These are phyloP conservation scores for Trissolcus brochymenae DNA, from an alignment of 2,888 invertebrate species.

Conservation along the genomic window DNA sequence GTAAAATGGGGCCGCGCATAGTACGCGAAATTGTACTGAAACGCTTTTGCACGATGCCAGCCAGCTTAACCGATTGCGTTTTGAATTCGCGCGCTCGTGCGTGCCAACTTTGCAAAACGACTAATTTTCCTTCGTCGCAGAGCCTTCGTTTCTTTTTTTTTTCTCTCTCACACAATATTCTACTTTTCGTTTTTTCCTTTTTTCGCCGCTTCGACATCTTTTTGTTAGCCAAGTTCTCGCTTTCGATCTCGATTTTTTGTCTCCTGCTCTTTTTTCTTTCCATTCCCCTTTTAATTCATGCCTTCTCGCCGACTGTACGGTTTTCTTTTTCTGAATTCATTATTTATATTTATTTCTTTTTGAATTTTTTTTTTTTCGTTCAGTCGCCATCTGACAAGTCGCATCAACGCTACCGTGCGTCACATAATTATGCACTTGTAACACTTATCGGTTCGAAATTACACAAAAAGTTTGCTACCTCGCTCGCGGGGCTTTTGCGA, in stretches of 20 bases:
- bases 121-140: slow-evolving; percentile 36
- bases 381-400: too few relatives aligned
- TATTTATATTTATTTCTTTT: neutral
- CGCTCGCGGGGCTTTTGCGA: slow-evolving; percentile 19
- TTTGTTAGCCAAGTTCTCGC: neutral
- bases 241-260: neutral
- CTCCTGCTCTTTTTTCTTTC: neutral
- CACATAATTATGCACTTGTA: slow-evolving; percentile 41
- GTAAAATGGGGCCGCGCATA: slow-evolving; percentile 59
- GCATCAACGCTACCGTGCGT: slow-evolving; percentile 15
- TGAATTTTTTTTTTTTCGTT: too few relatives aligned
- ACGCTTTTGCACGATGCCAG: slow-evolving; percentile 41
- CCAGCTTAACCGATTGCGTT: slow-evolving; percentile 51
- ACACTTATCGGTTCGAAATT: slow-evolving; percentile 41
- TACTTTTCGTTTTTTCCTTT: neutral
- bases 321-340: too few relatives aligned
- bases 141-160: neutral
- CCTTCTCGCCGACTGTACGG: too few relatives aligned
- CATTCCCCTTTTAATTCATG: too few relatives aligned
- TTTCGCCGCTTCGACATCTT: neutral
- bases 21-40: slow-evolving; percentile 56
- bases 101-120: slow-evolving; percentile 57
- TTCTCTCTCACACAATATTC: neutral
- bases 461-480: slow-evolving; percentile 11
- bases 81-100: slow-evolving; percentile 57